phyloP scores from a whole-genome alignment of 2,797 vertebrate species.

The Lemur catta region DNA sequence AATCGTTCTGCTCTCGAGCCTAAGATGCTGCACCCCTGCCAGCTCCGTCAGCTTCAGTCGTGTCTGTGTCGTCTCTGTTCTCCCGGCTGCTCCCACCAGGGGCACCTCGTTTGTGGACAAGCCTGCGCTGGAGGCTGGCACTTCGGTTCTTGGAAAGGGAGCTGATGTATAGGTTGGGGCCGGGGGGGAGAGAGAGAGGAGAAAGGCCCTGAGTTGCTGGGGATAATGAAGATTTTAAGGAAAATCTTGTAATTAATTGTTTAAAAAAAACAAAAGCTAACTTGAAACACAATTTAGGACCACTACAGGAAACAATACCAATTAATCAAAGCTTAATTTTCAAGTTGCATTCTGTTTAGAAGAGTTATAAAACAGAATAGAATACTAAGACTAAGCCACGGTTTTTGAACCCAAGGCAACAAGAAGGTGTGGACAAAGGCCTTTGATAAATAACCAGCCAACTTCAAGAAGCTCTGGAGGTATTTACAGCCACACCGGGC shows the following conservation, averaged over 20 bases:
- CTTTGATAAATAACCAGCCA: rapidly evolving
- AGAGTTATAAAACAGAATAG: background rate
- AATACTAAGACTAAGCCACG: background rate
- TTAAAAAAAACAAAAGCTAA: background rate
- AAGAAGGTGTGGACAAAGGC: background rate
- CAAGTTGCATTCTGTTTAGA: background rate
- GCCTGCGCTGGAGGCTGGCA: too few relatives aligned
- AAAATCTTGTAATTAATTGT: background rate
- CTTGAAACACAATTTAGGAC: background rate
- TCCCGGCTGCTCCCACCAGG: too few relatives aligned
- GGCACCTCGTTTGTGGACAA: too few relatives aligned
- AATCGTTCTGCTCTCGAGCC: background rate
- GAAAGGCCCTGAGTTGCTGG: background rate
- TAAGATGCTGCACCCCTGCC: background rate
- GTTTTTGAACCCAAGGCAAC: background rate
- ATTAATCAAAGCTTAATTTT: background rate
- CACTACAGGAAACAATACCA: background rate
- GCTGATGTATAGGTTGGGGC: background rate
- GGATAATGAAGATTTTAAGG: background rate
- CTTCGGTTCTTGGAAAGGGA: rapidly evolving
- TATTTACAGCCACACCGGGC: conserved; percentile 12
- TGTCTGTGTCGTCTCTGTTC: rapidly evolving
- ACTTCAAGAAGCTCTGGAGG: background rate
- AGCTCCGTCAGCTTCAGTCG: rapidly evolving
- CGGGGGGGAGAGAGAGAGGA: background rate